Conservation (phyloP, 2,888 invertebrate genomes). For the Enoplolaimus lenunculus region DNA sequence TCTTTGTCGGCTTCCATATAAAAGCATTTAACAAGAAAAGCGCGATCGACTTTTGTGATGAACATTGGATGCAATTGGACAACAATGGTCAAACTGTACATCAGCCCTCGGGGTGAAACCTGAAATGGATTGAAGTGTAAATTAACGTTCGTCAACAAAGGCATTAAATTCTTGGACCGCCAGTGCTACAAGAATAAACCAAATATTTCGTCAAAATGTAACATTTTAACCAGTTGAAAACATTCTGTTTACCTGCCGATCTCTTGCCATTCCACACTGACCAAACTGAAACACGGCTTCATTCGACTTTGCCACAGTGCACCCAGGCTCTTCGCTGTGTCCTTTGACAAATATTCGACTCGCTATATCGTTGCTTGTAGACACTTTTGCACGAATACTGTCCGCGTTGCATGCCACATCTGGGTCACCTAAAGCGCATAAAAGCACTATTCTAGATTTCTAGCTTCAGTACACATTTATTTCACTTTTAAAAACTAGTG, state of each 20-base stretch:
- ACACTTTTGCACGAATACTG: not conserved
- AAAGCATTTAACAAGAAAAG: slow-evolving; percentile 23
- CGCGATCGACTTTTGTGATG: slow-evolving; percentile 25
- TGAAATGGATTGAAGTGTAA: too few relatives aligned
- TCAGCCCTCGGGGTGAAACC: slow-evolving; percentile 20
- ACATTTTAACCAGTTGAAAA: too few relatives aligned
- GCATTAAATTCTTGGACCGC: too few relatives aligned
- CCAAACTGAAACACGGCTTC: slow-evolving; percentile 16
- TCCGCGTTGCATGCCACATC: slow-evolving; percentile 17
- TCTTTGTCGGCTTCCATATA: slow-evolving; percentile 24
- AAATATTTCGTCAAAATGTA: too few relatives aligned
- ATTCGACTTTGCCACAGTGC: slow-evolving; percentile 14
- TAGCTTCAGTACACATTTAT: too few relatives aligned
- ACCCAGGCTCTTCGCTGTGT: not conserved
- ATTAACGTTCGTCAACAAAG: too few relatives aligned
- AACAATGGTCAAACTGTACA: slow-evolving; percentile 20
- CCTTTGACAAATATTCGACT: slow-evolving; percentile 23
- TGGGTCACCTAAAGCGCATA: slow-evolving; percentile 21
- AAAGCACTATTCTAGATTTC: too few relatives aligned
- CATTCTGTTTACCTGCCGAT: slow-evolving; percentile 21
- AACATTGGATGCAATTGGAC: slow-evolving; percentile 24
- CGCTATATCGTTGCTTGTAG: slow-evolving; percentile 6
- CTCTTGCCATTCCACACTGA: slow-evolving; percentile 22
- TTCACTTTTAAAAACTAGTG: too few relatives aligned
- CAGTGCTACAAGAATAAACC: too few relatives aligned